Percentiles rank a stretch among this genome's conserved stretches.
Evolutionary conservation across 2,113 vertebrate species (phyloP).

Genomic region (Calidris pygmaea): DNA sequence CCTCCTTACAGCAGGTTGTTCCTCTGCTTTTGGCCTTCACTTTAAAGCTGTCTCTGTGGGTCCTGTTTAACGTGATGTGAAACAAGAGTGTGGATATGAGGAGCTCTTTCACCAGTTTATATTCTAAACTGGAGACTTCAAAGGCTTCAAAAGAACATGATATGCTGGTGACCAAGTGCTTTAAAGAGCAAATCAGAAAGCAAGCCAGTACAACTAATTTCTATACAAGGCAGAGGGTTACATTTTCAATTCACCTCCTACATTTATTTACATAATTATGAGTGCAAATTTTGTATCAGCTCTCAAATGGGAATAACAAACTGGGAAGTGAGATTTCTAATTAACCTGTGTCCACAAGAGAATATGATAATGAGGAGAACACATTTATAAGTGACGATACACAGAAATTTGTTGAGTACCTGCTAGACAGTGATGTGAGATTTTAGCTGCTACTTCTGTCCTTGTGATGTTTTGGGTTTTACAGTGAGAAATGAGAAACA

Average conservation of each 20-base stretch:
- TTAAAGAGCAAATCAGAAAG: background rate
- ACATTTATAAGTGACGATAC: background rate
- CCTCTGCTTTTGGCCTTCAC: background rate
- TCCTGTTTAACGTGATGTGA: background rate
- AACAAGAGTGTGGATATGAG: background rate
- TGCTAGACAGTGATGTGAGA: background rate
- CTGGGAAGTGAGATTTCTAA: conserved; percentile 36
- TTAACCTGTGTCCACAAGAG: conserved; percentile 41
- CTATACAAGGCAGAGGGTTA: background rate
- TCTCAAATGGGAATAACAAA: background rate
- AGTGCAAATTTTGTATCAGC: conserved; percentile 16
- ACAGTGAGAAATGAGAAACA: background rate
- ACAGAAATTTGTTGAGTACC: background rate
- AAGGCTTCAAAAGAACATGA: background rate
- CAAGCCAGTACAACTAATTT: background rate
- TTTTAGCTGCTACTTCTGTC: background rate
- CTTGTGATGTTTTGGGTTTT: background rate
- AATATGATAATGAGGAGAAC: background rate
- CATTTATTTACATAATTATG: conserved; percentile 38
- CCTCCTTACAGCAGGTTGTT: background rate
- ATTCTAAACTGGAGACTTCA: background rate
- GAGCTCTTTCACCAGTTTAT: background rate
- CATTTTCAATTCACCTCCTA: background rate
- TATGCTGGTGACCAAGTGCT: background rate
- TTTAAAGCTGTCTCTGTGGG: background rate